Base-by-base conservation (phyloP, 2,113 vertebrate species). In the Brachypodius melanocephalos region DNA sequence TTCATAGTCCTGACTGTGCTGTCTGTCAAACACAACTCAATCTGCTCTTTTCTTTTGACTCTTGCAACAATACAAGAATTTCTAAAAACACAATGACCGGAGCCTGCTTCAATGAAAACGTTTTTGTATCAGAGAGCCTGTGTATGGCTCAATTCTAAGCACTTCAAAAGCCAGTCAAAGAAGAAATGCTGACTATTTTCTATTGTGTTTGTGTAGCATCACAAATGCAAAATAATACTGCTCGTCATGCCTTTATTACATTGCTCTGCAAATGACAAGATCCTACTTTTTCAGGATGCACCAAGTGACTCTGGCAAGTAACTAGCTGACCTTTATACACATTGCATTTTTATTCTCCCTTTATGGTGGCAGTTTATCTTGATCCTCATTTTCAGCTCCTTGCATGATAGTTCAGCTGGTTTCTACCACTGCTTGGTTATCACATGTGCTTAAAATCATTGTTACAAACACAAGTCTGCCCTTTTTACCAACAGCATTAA, bases 401-500 rank as follows among this genome's bases (percentile, higher is more conserved):
- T 84, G 46, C 45, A 51, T 76, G 57, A 72, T 62, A 86, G 71
- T 82, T 89, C 92, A 78, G 10, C 78, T 90, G 83, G 62, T 87
- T 92, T 74, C 57, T 72, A 58, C 17, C 17, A 2, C 49, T 95
- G 49, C 76, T 90, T 77, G 58, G 63, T 96, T 87, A 95, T 94
- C 95, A 94, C n/a, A 90, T 34, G 51, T 22, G 29, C 49, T 88
- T 97, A 97, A 94, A 96, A 91, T 85, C 93, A 94, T 91, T 96
- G 81, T 88, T 97, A 93, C 42, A 79, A 96, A 85, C 79, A 62
- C 24, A 85, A 73, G 57, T 83, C 74, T 87, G 31, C 48, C 65
- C 29, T 89, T 81, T 59, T 90, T 85, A 85, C 85, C 85, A 90
- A 68, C 6, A 57, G 61, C 73, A 92, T 71, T 87, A 94, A 93